Evolutionary conservation across 2,888 invertebrate genomes (phyloP).

Genomic region (Bedellia somnulentella): DNA sequence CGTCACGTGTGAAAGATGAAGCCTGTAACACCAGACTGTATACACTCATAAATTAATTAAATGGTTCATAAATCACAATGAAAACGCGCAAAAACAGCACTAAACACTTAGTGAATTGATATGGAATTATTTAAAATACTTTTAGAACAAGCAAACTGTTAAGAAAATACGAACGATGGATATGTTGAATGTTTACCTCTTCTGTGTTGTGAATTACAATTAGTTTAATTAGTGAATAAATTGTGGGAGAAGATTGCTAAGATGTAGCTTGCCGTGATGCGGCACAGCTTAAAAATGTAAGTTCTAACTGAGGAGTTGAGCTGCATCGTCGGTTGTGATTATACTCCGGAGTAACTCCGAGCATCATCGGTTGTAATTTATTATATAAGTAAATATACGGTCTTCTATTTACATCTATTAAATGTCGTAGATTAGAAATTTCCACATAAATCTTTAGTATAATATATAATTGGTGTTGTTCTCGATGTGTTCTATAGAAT

Average conservation of each 20-base stretch:
- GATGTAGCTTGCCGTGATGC: conserved; percentile 21
- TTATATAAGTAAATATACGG: no score
- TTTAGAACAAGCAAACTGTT: conserved; percentile 19
- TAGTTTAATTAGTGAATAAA: conserved; percentile 22
- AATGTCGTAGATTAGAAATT: no score
- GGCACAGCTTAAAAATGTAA: conserved; percentile 2
- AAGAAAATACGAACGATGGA: conserved; percentile 30
- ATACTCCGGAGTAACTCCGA: conserved; percentile 4
- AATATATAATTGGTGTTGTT: no score
- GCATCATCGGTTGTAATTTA: neutral
- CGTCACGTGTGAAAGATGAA: conserved; percentile 30
- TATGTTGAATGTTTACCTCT: conserved; percentile 52
- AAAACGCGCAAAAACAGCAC: no score
- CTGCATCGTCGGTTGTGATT: conserved; percentile 44
- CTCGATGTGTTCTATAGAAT: no score
- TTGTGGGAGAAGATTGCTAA: conserved; percentile 13
- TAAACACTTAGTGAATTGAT: conserved; percentile 24
- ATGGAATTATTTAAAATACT: conserved; percentile 20
- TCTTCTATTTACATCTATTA: no score
- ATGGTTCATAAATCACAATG: no score
- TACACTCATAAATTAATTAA: conserved; percentile 37
- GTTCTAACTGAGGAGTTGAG: conserved; percentile 11
- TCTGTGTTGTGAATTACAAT: conserved; percentile 51
- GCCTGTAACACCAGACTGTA: conserved; percentile 33
- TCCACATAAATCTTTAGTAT: no score